A percentile compares a stretch with the other conserved stretches of the same genome.
Conservation (phyloP, 2,888 invertebrate species). For the Deroplatys truncata region DNA sequence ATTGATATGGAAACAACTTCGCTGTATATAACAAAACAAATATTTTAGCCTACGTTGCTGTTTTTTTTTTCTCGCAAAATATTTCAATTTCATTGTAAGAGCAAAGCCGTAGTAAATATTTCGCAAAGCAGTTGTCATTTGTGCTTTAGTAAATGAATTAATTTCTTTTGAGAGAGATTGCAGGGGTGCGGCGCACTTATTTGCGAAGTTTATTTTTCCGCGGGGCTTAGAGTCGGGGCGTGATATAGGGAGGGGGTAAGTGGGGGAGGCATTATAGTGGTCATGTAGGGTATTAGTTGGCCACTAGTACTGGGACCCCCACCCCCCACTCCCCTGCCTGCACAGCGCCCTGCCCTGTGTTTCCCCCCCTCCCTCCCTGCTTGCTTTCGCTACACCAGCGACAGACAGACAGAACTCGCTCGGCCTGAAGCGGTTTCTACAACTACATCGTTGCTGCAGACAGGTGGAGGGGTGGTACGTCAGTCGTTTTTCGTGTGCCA, state of each 20-base stretch:
- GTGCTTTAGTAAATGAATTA: background rate
- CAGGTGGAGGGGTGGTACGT: background rate
- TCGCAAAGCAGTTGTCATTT: background rate
- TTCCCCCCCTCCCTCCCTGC: constrained; percentile 48
- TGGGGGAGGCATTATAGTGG: constrained; percentile 36
- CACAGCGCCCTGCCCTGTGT: constrained; percentile 45
- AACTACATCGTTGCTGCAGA: background rate
- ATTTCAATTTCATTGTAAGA: background rate
- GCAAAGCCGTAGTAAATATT: background rate
- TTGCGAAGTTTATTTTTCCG: background rate
- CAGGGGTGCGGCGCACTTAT: background rate
- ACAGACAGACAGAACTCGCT: constrained; percentile 42
- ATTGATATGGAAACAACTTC: too few species aligned
- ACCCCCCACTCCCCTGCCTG: constrained; percentile 36
- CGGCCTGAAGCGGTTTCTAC: constrained; percentile 31
- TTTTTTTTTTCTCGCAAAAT: background rate
- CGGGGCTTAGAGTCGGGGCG: constrained; percentile 3
- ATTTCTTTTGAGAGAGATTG: background rate
- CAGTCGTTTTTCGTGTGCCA: background rate
- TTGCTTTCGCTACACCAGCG: background rate
- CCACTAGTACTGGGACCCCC: constrained; percentile 41
- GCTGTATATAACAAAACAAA: too few species aligned
- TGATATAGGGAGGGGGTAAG: constrained; percentile 36
- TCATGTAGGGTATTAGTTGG: constrained; percentile 44
- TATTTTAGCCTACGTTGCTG: too few species aligned